These are phyloP conservation scores for Ictalurus punctatus DNA, from an alignment of 2,113 vertebrate species.

Conservation along the genomic window DNA sequence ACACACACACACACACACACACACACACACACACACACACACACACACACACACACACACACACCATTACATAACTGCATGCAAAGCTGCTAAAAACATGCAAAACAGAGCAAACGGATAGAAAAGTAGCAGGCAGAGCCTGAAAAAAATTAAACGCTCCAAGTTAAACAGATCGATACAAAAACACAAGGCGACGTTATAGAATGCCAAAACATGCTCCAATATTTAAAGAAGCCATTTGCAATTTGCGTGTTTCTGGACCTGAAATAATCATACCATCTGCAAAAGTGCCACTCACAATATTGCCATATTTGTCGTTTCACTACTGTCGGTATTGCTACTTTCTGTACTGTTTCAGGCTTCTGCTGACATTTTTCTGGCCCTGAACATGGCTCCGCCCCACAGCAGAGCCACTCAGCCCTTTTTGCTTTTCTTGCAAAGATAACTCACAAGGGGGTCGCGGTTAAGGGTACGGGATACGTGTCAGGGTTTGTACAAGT, in stretches of 20 bases:
- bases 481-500: neutral
- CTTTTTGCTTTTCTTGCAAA: neutral
- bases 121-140: neutral
- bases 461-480: no score
- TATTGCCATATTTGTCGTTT: neutral
- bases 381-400: neutral
- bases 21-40: no score
- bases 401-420: neutral
- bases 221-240: neutral
- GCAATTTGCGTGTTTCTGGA: neutral
- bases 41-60: no score
- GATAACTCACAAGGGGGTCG: neutral
- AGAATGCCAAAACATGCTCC: slow-evolving; percentile 10
- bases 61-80: neutral
- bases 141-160: neutral
- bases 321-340: neutral
- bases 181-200: neutral
- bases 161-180: neutral
- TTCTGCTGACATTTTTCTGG: neutral
- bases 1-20: neutral
- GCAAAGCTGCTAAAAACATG: slow-evolving; percentile 53
- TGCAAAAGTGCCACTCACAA: neutral
- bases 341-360: neutral
- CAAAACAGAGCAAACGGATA: slow-evolving; percentile 35
- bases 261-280: neutral